A percentile compares a stretch with the other conserved stretches of the same genome.
These are phyloP conservation scores for Hassar affinis DNA, from an alignment of 2,113 vertebrate species.

Conservation along the genomic window DNA sequence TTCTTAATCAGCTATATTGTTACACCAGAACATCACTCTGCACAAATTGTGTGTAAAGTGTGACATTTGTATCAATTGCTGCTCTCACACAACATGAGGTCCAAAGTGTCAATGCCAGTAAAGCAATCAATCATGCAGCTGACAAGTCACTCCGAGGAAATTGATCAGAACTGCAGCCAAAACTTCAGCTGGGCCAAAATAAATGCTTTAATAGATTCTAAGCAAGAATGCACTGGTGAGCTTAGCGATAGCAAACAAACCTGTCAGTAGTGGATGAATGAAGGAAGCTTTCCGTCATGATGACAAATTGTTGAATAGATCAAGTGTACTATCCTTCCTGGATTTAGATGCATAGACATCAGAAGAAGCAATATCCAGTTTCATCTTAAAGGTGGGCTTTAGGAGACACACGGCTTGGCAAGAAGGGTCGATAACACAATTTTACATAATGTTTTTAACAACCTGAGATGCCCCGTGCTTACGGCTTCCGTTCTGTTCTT, in stretches of 20 bases:
- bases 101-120: background rate
- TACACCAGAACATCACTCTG: background rate
- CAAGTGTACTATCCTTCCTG: background rate
- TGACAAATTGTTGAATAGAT: slow-evolving; percentile 23
- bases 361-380: slow-evolving; percentile 13
- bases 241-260: slow-evolving; percentile 10
- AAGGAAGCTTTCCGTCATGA: slow-evolving; percentile 13
- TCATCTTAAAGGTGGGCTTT: background rate
- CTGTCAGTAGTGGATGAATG: background rate
- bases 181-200: slow-evolving; percentile 11
- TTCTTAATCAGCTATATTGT: background rate
- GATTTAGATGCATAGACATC: slow-evolving; percentile 11
- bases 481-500: background rate
- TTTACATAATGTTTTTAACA: background rate
- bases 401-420: background rate
- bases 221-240: slow-evolving; percentile 17
- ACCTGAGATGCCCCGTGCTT: background rate
- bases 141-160: background rate
- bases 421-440: background rate
- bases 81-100: background rate
- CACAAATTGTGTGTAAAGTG: background rate
- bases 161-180: slow-evolving; percentile 1
- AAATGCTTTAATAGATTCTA: slow-evolving; percentile 21
- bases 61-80: background rate
- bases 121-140: background rate